These are phyloP conservation scores for Orgyia antiqua DNA, from an alignment of 2,888 invertebrate genomes.

Conservation along the genomic window DNA sequence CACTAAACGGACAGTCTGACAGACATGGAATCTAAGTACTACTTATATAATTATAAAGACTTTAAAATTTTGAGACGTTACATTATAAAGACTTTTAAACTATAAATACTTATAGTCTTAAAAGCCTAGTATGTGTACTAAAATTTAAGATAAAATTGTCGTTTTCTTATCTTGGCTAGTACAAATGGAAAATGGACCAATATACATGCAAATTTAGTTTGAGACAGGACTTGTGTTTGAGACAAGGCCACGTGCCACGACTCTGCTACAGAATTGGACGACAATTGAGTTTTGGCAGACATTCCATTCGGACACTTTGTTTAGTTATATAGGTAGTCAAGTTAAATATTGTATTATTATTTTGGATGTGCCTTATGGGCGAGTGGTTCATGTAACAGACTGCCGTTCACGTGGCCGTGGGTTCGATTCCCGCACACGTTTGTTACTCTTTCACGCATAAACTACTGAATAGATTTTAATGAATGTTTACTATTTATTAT, in stretches of 20 bases:
- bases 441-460: too few species aligned
- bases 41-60: too few species aligned
- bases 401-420: too few species aligned
- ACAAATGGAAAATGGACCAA: conserved; percentile 18
- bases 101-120: too few species aligned
- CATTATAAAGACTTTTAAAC: background rate
- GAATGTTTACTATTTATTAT: too few species aligned
- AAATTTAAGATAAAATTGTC: conserved; percentile 1
- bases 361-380: background rate
- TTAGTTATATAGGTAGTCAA: background rate
- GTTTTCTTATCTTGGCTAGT: conserved; percentile 1
- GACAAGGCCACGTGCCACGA: conserved; percentile 6
- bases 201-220: conserved; percentile 44
- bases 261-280: conserved; percentile 7
- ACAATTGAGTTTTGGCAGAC: conserved; percentile 16
- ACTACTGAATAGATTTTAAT: too few species aligned
- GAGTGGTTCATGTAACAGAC: too few species aligned
- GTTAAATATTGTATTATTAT: background rate
- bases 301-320: conserved; percentile 2
- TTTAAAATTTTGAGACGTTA: too few species aligned
- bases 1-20: too few species aligned
- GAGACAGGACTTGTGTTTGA: conserved; percentile 35
- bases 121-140: background rate
- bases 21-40: too few species aligned
- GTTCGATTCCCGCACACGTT: too few species aligned